phyloP scores from a whole-genome alignment of 2,888 invertebrate genomes.

The Vandiemenella viatica region DNA sequence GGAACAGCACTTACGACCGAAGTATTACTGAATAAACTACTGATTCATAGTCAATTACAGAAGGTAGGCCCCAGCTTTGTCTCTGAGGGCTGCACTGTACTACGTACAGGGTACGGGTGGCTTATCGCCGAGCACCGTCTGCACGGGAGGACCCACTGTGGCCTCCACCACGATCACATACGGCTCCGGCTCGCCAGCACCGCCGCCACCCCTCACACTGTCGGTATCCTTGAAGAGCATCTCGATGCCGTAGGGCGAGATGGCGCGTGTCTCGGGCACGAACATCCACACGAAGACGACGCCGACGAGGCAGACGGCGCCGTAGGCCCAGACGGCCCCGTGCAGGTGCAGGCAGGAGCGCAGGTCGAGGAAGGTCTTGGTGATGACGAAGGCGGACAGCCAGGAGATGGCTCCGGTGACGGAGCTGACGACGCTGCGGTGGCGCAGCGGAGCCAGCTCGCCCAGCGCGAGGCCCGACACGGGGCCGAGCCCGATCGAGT shows the following conservation, averaged over 20 bases:
- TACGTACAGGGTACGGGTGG: no score
- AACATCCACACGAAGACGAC: conserved; percentile 27
- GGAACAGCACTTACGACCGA: no score
- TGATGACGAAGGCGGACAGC: conserved; percentile 26
- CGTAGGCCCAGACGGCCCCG: conserved; percentile 28
- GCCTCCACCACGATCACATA: no score
- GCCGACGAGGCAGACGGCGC: conserved; percentile 26
- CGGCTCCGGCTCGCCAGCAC: no score
- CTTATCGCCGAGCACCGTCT: no score
- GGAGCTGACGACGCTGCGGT: conserved; percentile 27
- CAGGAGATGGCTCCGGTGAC: conserved; percentile 29
- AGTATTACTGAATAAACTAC: no score
- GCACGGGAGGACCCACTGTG: no score
- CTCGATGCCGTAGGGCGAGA: conserved; percentile 15
- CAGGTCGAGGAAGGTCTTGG: conserved; percentile 23
- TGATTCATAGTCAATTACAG: no score
- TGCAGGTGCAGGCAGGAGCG: conserved; percentile 17
- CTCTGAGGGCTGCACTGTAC: no score
- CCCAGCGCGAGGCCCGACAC: conserved; percentile 28
- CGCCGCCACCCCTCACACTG: not conserved
- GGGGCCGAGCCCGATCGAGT: conserved; percentile 26
- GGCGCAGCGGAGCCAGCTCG: conserved; percentile 28
- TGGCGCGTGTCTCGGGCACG: conserved; percentile 36
- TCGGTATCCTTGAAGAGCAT: conserved; percentile 11
- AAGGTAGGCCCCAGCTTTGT: no score